phyloP scores from a whole-genome alignment of 1,140 invertebrate genomes.

The Saccostrea cuccullata region DNA sequence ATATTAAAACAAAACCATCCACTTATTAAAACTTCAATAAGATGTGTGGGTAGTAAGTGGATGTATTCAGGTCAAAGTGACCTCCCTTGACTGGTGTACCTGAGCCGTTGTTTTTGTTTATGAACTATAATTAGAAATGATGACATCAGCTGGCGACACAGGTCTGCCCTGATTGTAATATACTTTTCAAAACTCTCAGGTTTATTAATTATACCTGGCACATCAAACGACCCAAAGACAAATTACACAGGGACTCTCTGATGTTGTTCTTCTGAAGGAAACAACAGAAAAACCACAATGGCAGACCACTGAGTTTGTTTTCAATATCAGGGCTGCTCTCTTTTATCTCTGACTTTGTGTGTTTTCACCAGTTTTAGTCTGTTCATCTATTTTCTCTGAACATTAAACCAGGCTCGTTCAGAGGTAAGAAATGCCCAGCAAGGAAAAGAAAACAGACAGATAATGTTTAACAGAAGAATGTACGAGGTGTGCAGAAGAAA shows the following conservation, averaged over 20 bases:
- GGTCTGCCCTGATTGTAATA: background rate
- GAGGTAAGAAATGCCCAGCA: conserved; percentile 7
- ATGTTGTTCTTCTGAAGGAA: background rate
- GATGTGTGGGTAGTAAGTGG: no score
- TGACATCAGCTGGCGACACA: background rate
- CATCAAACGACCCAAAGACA: background rate
- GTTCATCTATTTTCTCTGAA: background rate
- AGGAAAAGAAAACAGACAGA: conserved; percentile 13
- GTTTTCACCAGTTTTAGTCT: background rate
- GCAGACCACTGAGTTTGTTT: background rate
- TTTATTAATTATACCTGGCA: conserved; percentile 22
- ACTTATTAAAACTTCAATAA: no score
- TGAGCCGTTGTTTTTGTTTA: background rate
- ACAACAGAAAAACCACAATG: background rate
- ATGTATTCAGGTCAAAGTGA: no score
- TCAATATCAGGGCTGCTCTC: background rate
- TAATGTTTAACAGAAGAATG: background rate
- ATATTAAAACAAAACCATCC: no score
- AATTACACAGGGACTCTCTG: background rate
- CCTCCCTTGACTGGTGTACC: no score
- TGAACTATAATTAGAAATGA: background rate
- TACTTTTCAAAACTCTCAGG: background rate
- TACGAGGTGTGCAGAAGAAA: background rate
- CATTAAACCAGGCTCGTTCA: conserved; percentile 1
- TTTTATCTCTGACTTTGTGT: background rate